Conservation (phyloP, 2,888 invertebrate species). For the Leptinotarsa haldemani region DNA sequence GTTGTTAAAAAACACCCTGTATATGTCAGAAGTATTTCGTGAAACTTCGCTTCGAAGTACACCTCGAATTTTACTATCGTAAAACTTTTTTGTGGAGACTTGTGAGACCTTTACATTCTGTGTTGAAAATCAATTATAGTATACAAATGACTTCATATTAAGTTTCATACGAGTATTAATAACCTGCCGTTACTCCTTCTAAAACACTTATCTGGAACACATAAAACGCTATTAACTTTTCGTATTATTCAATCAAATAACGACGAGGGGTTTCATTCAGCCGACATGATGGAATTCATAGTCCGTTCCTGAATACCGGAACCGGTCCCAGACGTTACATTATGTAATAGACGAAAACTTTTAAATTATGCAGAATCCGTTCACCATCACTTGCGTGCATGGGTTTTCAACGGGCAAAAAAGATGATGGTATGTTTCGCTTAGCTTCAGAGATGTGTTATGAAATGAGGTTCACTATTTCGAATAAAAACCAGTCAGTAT, state of each 20-base stretch:
- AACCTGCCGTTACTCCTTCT: too few species aligned
- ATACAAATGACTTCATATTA: too few species aligned
- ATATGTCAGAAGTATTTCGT: too few species aligned
- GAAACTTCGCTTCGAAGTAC: too few species aligned
- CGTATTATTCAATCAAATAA: neutral
- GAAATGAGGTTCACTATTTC: neutral
- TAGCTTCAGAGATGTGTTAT: neutral
- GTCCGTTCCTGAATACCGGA: conserved; percentile 18
- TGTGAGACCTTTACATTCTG: too few species aligned
- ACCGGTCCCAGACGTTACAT: conserved; percentile 26
- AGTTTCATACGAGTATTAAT: too few species aligned
- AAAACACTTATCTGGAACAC: too few species aligned
- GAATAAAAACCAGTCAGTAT: neutral
- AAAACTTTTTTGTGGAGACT: too few species aligned
- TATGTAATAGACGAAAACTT: conserved; percentile 27
- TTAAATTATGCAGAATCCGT: conserved; percentile 28
- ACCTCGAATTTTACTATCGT: too few species aligned
- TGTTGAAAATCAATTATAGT: too few species aligned
- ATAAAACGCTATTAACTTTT: neutral
- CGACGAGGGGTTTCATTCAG: neutral
- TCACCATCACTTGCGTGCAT: conserved; percentile 18
- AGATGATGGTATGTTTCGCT: neutral
- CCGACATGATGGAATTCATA: neutral
- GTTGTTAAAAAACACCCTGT: too few species aligned
- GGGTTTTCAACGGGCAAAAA: conserved; percentile 2